phyloP scores from a whole-genome alignment of 2,797 vertebrate genomes.

The Melanotaenia pygmaea region DNA sequence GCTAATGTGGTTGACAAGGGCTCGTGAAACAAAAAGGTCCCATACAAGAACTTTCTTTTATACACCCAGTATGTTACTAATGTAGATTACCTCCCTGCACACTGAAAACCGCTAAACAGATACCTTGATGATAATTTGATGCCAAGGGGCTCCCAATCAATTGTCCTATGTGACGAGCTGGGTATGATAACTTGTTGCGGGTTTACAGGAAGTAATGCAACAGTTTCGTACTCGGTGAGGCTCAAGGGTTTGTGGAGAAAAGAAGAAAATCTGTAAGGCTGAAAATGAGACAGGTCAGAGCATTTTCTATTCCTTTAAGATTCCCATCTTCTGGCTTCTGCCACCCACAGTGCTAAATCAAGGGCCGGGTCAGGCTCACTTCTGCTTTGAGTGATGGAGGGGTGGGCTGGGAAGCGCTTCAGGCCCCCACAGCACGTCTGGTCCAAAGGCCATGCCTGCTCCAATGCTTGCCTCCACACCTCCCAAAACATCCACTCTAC shows the following conservation, averaged over 20 bases:
- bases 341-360: conserved; percentile 69
- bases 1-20: background rate
- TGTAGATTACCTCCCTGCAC: background rate
- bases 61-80: conserved; percentile 2
- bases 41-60: too few relatives aligned
- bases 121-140: background rate
- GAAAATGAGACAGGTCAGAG: conserved; percentile 43
- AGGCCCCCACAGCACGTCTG: conserved; percentile 48
- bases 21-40: background rate
- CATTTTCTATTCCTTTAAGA: conserved; percentile 52
- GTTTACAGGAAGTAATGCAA: conserved; percentile 3
- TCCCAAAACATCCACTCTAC: conserved; percentile 59
- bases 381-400: conserved; percentile 14
- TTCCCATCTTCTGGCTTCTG: conserved; percentile 53
- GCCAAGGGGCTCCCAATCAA: conserved; percentile 11
- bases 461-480: conserved; percentile 60
- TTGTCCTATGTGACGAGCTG: conserved; percentile 12
- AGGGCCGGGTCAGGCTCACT: conserved; percentile 56
- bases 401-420: conserved; percentile 45
- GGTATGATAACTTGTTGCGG: conserved; percentile 14
- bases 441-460: conserved; percentile 56
- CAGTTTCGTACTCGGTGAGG: conserved; percentile 23
- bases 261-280: conserved; percentile 22
- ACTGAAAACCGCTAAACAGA: conserved; percentile 13
- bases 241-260: conserved; percentile 18